phyloP scores from a whole-genome alignment of 2,888 invertebrate species.

The Parasteatoda lunata region DNA sequence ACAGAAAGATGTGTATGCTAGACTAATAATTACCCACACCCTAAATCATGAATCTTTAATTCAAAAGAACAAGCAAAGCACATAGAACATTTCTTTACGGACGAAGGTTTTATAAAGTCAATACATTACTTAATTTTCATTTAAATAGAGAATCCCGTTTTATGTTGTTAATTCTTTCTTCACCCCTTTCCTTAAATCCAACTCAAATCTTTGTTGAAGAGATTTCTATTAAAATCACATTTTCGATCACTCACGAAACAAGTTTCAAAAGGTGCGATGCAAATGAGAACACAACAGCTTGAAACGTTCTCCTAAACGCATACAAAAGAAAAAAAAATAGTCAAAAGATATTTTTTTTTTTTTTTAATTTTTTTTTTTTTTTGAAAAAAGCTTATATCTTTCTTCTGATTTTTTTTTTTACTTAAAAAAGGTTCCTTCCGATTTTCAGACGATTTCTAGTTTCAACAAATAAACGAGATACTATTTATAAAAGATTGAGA shows the following conservation, averaged over 20 bases:
- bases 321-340: conserved; percentile 10
- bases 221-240: conserved; percentile 18
- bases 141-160: too few relatives aligned
- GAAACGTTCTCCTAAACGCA: conserved; percentile 11
- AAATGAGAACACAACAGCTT: conserved; percentile 54
- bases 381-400: not conserved
- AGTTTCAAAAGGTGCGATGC: conserved; percentile 41
- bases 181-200: not conserved
- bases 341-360: not conserved
- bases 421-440: not conserved
- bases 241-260: not conserved
- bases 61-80: too few relatives aligned
- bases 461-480: not conserved
- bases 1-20: too few relatives aligned
- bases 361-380: not conserved
- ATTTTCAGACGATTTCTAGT: conserved; percentile 16
- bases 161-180: too few relatives aligned
- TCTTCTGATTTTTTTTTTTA: not conserved
- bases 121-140: too few relatives aligned
- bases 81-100: too few relatives aligned
- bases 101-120: too few relatives aligned
- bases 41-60: too few relatives aligned
- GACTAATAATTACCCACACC: too few relatives aligned
- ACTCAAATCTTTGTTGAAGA: conserved; percentile 12
- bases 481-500: not conserved